Evolutionary conservation across 2,888 invertebrate genomes (phyloP), one percentile per base, ranked within the genome.

Genomic region (Empis livida): DNA sequence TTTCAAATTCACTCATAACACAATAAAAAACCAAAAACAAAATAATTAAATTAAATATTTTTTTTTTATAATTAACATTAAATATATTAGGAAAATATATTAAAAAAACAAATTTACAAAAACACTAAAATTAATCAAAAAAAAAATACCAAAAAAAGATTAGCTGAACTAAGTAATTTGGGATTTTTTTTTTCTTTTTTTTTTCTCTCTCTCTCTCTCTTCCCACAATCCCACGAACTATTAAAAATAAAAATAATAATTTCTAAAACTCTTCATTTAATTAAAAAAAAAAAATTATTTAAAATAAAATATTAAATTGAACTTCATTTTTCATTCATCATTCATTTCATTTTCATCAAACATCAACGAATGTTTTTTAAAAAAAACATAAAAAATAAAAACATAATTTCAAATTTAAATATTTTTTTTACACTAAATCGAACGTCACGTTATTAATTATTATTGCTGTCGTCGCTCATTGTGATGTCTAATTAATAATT

Each of bases 151-250:
- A 27, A 31, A 43, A 16, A 43, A 20, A 20, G 35, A 20, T 43
- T 43, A 27, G 41, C 14, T 35, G 35, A 44, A 44, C 44, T 30
- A 45, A 48, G 43, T 48, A 48, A 48, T 48, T 48, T 48, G 48
- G 42, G 40, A 45, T 42, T 48, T 45, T 47, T 41, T 20, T 42
- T 45, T 43, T 38, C 45, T 23, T 43, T 48, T 44, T 47, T 39
- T 31, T 41, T 44, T 42, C 37, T 42, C 37, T 42, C 31, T n/a
- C n/a, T 27, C 15, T 31, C 11, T 43, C 30, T 42, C 41, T 41
- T 41, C 41, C 41, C 20, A 35, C 13, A 35, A 35, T 35, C 13
- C n/a, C 35, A n/a, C 35, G 5, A 35, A 13, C n/a, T n/a, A n/a
- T n/a, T n/a, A 35, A 13, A n/a, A n/a, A n/a, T 27, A 27, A 27